phyloP scores from a whole-genome alignment of 2,113 vertebrate genomes.

The Trichechus manatus region DNA sequence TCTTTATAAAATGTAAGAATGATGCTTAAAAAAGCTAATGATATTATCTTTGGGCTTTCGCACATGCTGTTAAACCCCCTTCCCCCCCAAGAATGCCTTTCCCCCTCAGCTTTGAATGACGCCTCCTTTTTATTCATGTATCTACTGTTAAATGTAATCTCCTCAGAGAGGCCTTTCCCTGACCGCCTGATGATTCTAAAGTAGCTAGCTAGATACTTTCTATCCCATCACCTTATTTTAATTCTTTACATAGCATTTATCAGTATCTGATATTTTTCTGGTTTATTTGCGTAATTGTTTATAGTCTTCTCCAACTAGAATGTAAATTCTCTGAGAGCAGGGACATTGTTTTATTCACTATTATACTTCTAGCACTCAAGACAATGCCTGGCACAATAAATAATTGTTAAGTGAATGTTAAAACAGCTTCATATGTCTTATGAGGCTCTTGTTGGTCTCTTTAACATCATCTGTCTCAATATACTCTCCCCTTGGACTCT shows the following conservation, averaged over 20 bases:
- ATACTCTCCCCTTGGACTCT: background rate
- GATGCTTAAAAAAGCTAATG: background rate
- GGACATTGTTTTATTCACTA: constrained; percentile 14
- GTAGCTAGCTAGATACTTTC: background rate
- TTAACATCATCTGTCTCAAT: background rate
- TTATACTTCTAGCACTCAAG: background rate
- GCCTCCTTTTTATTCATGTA: background rate
- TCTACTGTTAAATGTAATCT: constrained; percentile 45
- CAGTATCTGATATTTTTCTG: constrained; percentile 23
- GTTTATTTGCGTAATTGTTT: constrained; percentile 38
- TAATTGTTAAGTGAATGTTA: constrained; percentile 32
- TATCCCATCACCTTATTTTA: no score
- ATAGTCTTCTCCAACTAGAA: constrained; percentile 35
- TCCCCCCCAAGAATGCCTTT: background rate
- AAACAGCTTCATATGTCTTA: background rate
- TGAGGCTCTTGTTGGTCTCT: background rate
- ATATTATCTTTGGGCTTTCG: background rate
- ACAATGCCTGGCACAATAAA: background rate
- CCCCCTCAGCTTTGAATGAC: constrained; percentile 24
- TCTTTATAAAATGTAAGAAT: constrained; percentile 39
- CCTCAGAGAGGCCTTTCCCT: background rate
- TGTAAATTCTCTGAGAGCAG: background rate
- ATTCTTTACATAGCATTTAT: background rate
- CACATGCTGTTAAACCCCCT: background rate
- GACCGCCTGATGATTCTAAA: background rate